Evolutionary conservation across 1,140 invertebrate species (phyloP), one percentile per base, ranked within the genome.

Genomic region (Holotrichia oblita): DNA sequence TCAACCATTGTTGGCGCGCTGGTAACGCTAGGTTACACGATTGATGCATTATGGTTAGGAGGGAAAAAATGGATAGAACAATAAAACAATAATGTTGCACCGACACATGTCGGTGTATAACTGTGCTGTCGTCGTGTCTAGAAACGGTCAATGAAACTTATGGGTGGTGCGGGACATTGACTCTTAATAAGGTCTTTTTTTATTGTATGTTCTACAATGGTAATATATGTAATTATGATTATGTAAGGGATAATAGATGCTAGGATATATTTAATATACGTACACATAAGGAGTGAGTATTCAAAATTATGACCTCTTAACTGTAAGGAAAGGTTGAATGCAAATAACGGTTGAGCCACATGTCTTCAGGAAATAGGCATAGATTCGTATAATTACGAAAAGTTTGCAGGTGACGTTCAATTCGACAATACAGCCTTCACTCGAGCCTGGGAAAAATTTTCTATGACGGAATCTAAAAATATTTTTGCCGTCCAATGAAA

Each of bases 31-130:
- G 48, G 48, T 55, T 55, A 55, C 17, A 55, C 48, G 48, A 55
- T 55, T 17, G 48, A 55, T 55, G 48, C 48, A 55, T 55, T 55
- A 55, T 55, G n/a, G 48, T 14, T 17, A 34, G 27, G 14, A 55
- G 48, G 48, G 48, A 17, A 55, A 48, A 55, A 55, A 55, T 55
- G 48, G 48, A 55, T n/a, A 48, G n/a, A 48, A 48, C 44, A 48
- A 48, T 48, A 55, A 55, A 55, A 55, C 48, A 55, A 55, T 55
- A 55, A 55, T 17, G 48, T 55, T 17, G 48, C 48, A 55, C 48
- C 48, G 48, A 55, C 48, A 55, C 48, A 55, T 17, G 48, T 55
- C 48, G n/a, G n/a, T 55, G 2, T 55, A 17, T 55, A 55, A 55
- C 48, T 55, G 48, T 55, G n/a, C 48, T 55, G 48, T 55, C 48